phyloP scores from a whole-genome alignment of 2,797 vertebrate genomes.

The Columba guinea region DNA sequence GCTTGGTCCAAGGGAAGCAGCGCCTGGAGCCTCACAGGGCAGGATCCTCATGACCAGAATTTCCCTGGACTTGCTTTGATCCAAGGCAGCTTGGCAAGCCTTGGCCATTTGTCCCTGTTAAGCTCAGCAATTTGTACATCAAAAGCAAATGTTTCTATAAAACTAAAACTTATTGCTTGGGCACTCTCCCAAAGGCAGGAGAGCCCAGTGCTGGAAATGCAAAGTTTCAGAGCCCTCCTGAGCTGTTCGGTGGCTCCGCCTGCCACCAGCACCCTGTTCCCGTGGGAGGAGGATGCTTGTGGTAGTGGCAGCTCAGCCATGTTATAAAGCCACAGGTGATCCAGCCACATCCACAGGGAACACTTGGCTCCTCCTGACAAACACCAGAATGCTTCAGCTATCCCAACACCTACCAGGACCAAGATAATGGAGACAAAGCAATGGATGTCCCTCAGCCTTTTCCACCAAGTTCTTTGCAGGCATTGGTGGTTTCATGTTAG shows the following conservation, averaged over 20 bases:
- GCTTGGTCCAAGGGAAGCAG: rapidly evolving
- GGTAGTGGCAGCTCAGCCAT: not conserved
- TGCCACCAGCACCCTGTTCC: not conserved
- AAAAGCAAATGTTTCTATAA: not conserved
- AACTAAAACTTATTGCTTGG: not conserved
- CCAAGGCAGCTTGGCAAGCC: not conserved
- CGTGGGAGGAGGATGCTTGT: rapidly evolving
- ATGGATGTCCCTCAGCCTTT: not conserved
- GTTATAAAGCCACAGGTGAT: not conserved
- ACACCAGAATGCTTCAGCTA: not conserved
- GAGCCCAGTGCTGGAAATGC: rapidly evolving
- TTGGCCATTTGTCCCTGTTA: not conserved
- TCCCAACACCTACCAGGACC: not conserved
- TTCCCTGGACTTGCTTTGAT: not conserved
- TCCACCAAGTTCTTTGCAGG: not conserved
- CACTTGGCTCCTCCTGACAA: not conserved
- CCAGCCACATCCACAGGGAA: not conserved
- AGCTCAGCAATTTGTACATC: not conserved
- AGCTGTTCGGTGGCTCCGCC: rapidly evolving
- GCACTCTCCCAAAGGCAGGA: not conserved
- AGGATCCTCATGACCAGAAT: not conserved
- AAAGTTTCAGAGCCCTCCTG: not conserved
- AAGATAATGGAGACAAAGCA: not conserved
- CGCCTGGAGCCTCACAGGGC: not conserved
- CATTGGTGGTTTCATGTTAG: not conserved